A percentile compares a stretch with the other conserved stretches of the same genome.
Evolutionary conservation across 2,113 vertebrate genomes (phyloP).

Genomic region (Antechinus flavipes): DNA sequence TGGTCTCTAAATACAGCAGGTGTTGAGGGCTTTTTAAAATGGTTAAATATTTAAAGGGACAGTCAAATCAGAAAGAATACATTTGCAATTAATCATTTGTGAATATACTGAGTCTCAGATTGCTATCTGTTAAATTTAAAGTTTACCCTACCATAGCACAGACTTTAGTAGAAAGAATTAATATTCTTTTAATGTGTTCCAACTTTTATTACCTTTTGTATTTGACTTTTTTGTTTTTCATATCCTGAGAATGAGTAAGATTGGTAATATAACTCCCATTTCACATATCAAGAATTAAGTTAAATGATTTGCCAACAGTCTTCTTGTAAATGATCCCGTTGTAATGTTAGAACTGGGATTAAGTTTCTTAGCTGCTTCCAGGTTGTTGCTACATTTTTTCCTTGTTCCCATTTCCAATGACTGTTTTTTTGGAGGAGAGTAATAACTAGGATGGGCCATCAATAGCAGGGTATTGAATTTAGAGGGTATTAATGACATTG

Average conservation of each 20-base stretch:
- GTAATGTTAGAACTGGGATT: background rate
- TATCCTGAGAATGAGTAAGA: background rate
- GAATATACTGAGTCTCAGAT: background rate
- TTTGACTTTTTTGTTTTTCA: background rate
- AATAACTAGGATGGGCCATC: background rate
- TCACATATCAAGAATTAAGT: background rate
- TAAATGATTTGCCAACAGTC: conserved; percentile 2
- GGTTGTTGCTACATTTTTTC: background rate
- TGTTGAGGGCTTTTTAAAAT: conserved; percentile 65
- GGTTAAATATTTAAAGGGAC: conserved; percentile 63
- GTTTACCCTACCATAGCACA: background rate
- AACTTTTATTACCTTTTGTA: background rate
- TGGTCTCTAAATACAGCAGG: conserved; percentile 66
- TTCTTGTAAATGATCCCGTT: background rate
- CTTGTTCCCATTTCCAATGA: background rate
- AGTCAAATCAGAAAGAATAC: conserved; percentile 14
- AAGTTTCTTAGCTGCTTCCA: background rate
- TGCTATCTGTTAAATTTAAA: background rate
- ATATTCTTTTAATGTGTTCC: background rate
- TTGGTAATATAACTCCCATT: background rate
- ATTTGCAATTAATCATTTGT: background rate
- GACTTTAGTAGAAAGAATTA: background rate
- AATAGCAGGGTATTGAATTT: background rate
- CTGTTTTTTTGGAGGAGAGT: background rate
- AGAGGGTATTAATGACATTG: background rate